Percentiles rank a stretch among this genome's conserved stretches.
phyloP scores from a whole-genome alignment of 2,888 invertebrate genomes.

The Boloria euphrosyne region DNA sequence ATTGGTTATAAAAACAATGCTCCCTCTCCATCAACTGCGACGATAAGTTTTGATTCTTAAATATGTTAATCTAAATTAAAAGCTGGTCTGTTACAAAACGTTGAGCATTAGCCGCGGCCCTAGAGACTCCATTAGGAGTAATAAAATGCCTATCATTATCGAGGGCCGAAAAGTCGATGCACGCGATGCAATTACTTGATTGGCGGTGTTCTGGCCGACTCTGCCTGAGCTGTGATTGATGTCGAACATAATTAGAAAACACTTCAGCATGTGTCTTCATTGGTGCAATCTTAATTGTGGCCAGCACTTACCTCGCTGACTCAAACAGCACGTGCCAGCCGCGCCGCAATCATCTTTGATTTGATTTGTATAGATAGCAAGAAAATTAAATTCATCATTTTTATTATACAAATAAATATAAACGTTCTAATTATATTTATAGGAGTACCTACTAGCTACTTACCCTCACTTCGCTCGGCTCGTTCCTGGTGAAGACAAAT shows the following conservation, averaged over 20 bases:
- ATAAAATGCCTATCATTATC: slow-evolving; percentile 83
- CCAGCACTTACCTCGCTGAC: slow-evolving; percentile 77
- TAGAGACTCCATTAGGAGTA: slow-evolving; percentile 82
- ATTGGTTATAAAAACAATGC: slow-evolving; percentile 70
- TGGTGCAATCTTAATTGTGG: slow-evolving; percentile 77
- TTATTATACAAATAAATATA: not conserved
- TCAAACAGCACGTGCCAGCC: slow-evolving; percentile 70
- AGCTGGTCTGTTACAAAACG: slow-evolving; percentile 68
- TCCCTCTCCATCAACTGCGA: slow-evolving; percentile 45
- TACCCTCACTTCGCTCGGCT: not conserved
- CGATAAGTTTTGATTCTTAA: slow-evolving; percentile 58
- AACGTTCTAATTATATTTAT: not conserved
- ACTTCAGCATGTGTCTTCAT: slow-evolving; percentile 81
- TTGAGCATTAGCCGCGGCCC: slow-evolving; percentile 73
- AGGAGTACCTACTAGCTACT: not conserved
- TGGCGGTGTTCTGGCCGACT: slow-evolving; percentile 77
- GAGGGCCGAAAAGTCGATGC: slow-evolving; percentile 81
- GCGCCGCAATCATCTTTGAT: slow-evolving; percentile 36
- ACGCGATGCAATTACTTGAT: slow-evolving; percentile 83
- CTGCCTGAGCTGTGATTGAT: slow-evolving; percentile 76
- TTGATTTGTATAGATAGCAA: slow-evolving; percentile 37
- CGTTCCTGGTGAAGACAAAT: no score
- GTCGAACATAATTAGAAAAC: slow-evolving; percentile 81
- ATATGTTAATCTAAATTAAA: slow-evolving; percentile 79
- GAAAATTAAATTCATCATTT: slow-evolving; percentile 24